Evolutionary conservation across 2,113 vertebrate species (phyloP).

Genomic region (Onychorhynchus coronatus): DNA sequence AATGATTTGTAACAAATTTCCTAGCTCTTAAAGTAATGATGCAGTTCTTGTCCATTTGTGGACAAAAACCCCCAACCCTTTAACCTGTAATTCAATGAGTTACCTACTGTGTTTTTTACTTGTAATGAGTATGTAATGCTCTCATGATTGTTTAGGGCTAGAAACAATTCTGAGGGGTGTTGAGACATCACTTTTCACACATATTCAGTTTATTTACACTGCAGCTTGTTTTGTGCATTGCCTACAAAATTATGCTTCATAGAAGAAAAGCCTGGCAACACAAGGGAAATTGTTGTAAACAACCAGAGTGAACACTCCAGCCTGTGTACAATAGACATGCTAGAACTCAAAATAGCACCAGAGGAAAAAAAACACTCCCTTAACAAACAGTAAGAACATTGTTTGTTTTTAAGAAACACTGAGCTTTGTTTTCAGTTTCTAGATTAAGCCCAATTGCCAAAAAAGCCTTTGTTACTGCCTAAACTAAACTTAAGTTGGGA

Average conservation of each 20-base stretch:
- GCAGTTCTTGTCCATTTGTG: neutral
- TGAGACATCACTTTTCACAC: neutral
- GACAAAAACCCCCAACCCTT: neutral
- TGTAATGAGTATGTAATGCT: neutral
- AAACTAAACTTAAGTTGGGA: neutral
- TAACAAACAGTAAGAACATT: conserved; percentile 35
- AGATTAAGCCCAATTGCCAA: conserved; percentile 21
- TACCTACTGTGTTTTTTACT: neutral
- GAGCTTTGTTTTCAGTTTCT: conserved; percentile 35
- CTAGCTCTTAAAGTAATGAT: neutral
- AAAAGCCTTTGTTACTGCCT: conserved; percentile 27
- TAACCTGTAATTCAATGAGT: neutral
- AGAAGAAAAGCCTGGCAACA: conserved; percentile 35
- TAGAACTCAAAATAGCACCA: conserved; percentile 51
- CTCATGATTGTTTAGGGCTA: neutral
- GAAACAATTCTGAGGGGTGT: neutral
- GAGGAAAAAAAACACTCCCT: neutral
- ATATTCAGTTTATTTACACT: conserved; percentile 17
- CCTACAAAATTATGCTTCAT: conserved; percentile 11
- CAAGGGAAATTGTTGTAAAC: conserved; percentile 27
- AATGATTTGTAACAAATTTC: neutral
- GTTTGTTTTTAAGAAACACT: conserved; percentile 49
- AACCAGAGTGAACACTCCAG: neutral
- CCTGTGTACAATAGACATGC: conserved; percentile 5
- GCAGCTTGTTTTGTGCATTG: neutral